phyloP scores from a whole-genome alignment of 2,797 vertebrate species.

The Enteromius mattozi region DNA sequence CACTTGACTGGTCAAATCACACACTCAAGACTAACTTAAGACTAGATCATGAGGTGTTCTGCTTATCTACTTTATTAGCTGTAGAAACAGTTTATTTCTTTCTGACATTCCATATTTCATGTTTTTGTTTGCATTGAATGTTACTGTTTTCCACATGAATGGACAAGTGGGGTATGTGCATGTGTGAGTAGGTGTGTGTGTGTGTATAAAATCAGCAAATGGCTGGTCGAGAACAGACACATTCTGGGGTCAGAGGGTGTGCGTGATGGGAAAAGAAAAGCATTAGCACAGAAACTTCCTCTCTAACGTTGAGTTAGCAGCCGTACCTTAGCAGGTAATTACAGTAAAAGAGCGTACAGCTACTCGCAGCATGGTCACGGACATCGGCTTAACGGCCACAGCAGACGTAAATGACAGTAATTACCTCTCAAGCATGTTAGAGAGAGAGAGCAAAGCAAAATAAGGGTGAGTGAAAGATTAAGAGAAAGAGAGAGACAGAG shows the following conservation, averaged over 20 bases:
- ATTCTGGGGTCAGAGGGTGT: constrained; percentile 45
- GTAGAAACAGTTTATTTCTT: constrained; percentile 11
- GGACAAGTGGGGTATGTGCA: constrained; percentile 5
- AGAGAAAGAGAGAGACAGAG: constrained; percentile 25
- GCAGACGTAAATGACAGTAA: constrained; percentile 81
- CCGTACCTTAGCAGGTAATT: constrained; percentile 58
- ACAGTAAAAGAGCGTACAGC: constrained; percentile 64
- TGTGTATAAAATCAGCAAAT: constrained; percentile 36
- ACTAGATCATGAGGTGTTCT: constrained; percentile 11
- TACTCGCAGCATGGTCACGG: constrained; percentile 61
- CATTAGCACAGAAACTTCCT: constrained; percentile 52
- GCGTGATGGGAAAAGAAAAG: constrained; percentile 30
- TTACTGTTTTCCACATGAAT: constrained; percentile 45
- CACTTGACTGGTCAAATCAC: constrained; percentile 26
- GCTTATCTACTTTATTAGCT: constrained; percentile 34
- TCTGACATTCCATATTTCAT: constrained; percentile 57
- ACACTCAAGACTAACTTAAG: constrained; percentile 1
- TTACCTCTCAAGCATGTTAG: constrained; percentile 79
- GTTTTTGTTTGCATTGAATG: constrained; percentile 66
- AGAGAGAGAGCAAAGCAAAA: constrained; percentile 33
- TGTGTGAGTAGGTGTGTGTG: constrained; percentile 39
- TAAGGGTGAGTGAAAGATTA: constrained; percentile 42
- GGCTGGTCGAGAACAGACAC: constrained; percentile 30
- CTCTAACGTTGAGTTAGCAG: constrained; percentile 35
- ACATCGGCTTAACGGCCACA: constrained; percentile 67